Conservation (phyloP, 2,888 invertebrate species). For the Apotomis betuletana region DNA sequence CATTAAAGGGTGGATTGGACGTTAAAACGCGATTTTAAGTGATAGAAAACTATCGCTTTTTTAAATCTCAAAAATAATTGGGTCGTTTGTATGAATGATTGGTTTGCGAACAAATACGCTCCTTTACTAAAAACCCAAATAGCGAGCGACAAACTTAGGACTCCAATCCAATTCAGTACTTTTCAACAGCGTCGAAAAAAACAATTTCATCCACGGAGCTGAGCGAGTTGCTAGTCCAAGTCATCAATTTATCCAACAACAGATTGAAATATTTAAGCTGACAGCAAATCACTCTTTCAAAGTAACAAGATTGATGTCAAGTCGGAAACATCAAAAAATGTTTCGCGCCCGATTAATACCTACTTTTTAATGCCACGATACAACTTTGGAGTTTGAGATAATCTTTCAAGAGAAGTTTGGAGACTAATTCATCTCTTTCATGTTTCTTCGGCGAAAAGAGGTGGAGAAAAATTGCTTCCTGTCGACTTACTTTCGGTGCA, state of each 20-base stretch:
- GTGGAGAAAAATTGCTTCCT: slow-evolving; percentile 29
- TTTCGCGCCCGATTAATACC: slow-evolving; percentile 32
- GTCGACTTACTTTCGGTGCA: slow-evolving; percentile 13
- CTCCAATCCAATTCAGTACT: background rate
- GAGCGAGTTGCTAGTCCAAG: background rate
- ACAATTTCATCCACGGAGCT: background rate
- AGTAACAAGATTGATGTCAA: slow-evolving; percentile 37
- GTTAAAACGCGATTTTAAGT: too few relatives aligned
- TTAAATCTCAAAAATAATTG: too few relatives aligned
- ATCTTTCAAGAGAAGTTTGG: slow-evolving; percentile 37
- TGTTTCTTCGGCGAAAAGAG: slow-evolving; percentile 25
- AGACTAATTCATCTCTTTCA: slow-evolving; percentile 39
- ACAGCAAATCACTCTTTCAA: slow-evolving; percentile 33
- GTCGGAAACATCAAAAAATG: slow-evolving; percentile 35
- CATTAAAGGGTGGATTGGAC: too few relatives aligned
- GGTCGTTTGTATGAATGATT: too few relatives aligned
- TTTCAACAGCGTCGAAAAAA: background rate
- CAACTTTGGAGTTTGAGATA: slow-evolving; percentile 39
- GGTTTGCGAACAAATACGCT: too few relatives aligned
- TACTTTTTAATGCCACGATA: slow-evolving; percentile 39
- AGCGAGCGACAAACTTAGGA: too few relatives aligned
- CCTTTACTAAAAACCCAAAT: too few relatives aligned
- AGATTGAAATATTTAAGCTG: slow-evolving; percentile 37
- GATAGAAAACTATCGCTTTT: too few relatives aligned
- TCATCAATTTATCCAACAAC: slow-evolving; percentile 29